These are phyloP conservation scores for Drosophila bunnanda DNA, from an alignment of 2,888 invertebrate species.

Conservation along the genomic window DNA sequence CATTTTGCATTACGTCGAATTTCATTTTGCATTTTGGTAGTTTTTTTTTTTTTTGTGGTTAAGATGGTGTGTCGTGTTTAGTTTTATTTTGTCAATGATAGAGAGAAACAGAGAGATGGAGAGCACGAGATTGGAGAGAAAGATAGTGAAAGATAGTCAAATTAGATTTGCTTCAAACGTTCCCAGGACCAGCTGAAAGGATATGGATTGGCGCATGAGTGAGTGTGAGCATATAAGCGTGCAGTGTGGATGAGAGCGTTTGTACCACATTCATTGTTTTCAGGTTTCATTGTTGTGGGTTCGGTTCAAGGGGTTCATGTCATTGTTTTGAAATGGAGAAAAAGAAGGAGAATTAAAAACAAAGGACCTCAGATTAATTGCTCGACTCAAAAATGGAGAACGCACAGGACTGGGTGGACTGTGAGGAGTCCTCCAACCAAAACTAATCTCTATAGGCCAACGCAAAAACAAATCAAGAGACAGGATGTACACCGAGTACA, in stretches of 20 bases:
- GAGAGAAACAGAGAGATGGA: slow-evolving; percentile 38
- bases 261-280: slow-evolving; percentile 68
- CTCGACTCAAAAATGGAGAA: slow-evolving; percentile 22
- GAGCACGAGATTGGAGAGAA: slow-evolving; percentile 61
- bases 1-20: slow-evolving; percentile 43
- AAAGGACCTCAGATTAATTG: slow-evolving; percentile 49
- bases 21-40: slow-evolving; percentile 35
- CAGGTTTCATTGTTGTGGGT: slow-evolving; percentile 66
- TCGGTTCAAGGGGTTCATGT: slow-evolving; percentile 33
- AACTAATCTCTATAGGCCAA: slow-evolving; percentile 41
- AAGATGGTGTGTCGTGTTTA: slow-evolving; percentile 35
- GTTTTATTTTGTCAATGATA: slow-evolving; percentile 42
- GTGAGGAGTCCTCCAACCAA: slow-evolving; percentile 13
- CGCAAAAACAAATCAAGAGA: slow-evolving; percentile 23
- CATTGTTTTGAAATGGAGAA: slow-evolving; percentile 27
- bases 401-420: background rate
- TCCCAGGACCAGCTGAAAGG: slow-evolving; percentile 84
- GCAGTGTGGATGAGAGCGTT: slow-evolving; percentile 26
- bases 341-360: slow-evolving; percentile 27
- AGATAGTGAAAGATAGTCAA: slow-evolving; percentile 75
- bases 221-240: slow-evolving; percentile 14
- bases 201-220: slow-evolving; percentile 45
- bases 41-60: slow-evolving; percentile 13
- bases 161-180: slow-evolving; percentile 85
- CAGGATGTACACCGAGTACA: slow-evolving; percentile 35